Conservation (phyloP, 2,113 vertebrate genomes). For the Protobothrops mucrosquamatus region DNA sequence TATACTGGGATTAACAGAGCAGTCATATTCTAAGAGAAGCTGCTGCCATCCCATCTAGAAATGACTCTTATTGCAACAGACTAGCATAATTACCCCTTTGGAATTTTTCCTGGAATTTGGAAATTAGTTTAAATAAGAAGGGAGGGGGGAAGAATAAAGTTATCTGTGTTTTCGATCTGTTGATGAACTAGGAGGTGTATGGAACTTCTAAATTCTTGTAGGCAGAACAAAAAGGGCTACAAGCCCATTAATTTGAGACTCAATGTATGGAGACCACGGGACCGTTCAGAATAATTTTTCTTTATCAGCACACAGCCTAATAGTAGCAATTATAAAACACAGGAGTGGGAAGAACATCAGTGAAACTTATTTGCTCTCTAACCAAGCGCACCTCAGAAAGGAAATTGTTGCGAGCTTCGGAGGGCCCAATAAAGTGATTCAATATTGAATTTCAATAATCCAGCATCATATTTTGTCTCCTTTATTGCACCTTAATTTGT, state of each 20-base stretch:
- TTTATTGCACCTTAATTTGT: conserved; percentile 51
- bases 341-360: neutral
- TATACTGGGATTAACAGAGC: neutral
- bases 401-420: conserved; percentile 53
- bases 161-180: neutral
- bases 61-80: neutral
- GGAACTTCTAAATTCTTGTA: neutral
- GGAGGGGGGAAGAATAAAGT: neutral
- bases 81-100: too few species aligned
- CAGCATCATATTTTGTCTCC: conserved; percentile 28
- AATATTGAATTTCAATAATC: conserved; percentile 43
- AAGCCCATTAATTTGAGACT: neutral
- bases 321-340: conserved; percentile 6
- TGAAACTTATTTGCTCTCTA: conserved; percentile 17
- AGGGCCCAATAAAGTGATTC: conserved; percentile 43
- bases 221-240: neutral
- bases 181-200: neutral
- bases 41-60: neutral
- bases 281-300: neutral
- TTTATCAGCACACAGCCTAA: neutral
- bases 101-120: neutral
- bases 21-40: neutral
- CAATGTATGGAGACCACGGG: neutral
- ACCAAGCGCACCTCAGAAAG: neutral
- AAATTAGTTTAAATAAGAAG: neutral